Base-by-base conservation (phyloP, 2,888 invertebrate genomes). In the Diplolepis rosae region DNA sequence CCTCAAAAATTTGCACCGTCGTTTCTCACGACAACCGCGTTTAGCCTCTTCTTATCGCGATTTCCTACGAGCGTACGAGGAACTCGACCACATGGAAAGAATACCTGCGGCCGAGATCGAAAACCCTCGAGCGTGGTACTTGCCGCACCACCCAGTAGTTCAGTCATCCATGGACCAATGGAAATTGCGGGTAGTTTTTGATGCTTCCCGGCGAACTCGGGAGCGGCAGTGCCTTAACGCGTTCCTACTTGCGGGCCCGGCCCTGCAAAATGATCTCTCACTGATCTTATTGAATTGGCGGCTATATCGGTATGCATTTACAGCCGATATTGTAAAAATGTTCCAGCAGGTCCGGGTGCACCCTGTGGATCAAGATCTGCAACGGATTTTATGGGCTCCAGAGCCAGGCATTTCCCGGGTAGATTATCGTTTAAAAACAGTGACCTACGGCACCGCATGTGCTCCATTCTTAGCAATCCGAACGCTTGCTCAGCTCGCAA, bases 111-210 rank as follows among this genome's bases (percentile, higher is more conserved):
- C 11, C 11, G 61, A 69, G 18, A 5, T 4, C 4, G 15, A 18
- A 13, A 15, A 30, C n/a, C 27, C 35, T 4, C 6, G 35, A 3
- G n/a, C 32, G 13, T 69, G 61, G 61, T 61, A 61, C 24, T 28
- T 61, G 11, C 61, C 61, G 11, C 69, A 69, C 27, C 69, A 69
- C 50, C 32, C 69, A 6, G 69, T 69, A 6, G n/a, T 61, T 3
- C 56, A 68, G 28, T 11, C 9, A 15, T 9, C 45, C 11, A 18
- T 30, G 7, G 3, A 15, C 7, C 18, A 15, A 2, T 15, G 27
- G 45, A 68, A 68, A 45, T 27, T 68, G 11, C 27, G 68, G n/a
- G 65, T 66, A 6, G 65, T 66, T 13, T 66, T 66, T 11, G 39
- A 66, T 24, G 65, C 65, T 13, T 66, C 65, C 2, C 15, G 28